Evolutionary conservation across 2,113 vertebrate species (phyloP), one percentile per base, ranked within the genome.

Genomic region (Proterorhinus semilunaris): DNA sequence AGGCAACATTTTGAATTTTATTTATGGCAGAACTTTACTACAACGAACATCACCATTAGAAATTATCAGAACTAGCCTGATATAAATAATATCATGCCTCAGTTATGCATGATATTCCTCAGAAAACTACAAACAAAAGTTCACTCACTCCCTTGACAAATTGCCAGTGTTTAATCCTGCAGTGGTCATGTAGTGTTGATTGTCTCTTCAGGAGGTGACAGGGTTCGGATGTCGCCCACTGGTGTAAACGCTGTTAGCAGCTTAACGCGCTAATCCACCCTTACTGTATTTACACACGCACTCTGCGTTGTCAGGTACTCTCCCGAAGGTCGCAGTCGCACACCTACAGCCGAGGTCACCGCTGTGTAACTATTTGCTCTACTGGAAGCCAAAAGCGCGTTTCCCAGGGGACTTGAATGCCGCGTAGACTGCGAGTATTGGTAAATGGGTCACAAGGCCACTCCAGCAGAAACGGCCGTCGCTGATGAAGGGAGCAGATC

Each of bases 351-450:
- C 1, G 17, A 70, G 77, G 79, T 75, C 72, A 74, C 15, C n/a
- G 49, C 82, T 87, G 74, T 88, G 81, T 74, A 90, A 89, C 68
- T 87, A 80, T 90, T 90, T 85, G 71, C 74, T 66, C 85, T 85
- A 58, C 53, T 49, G 13, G 51, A 82, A 69, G 13, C 59, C 52
- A 81, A 65, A 81, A 78, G 69, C 68, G 48, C 2, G 48, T 51
- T 59, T 80, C 72, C 82, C 85, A 0, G 74, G 79, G 82, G 83
- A 75, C 65, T 6, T 3, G 49, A 71, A 45, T 16, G 71, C 77
- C 69, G 76, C 82, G 54, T 65, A 69, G 65, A 76, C 58, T 69
- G 61, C 36, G 62, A 59, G 74, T 53, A 78, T 78, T 69, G 74
- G 69, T 79, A 80, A 83, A 82, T 82, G 78, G 74, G 78, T 79